Evolutionary conservation across 1,140 invertebrate genomes (phyloP).

Genomic region (Drosophila micromelanica): DNA sequence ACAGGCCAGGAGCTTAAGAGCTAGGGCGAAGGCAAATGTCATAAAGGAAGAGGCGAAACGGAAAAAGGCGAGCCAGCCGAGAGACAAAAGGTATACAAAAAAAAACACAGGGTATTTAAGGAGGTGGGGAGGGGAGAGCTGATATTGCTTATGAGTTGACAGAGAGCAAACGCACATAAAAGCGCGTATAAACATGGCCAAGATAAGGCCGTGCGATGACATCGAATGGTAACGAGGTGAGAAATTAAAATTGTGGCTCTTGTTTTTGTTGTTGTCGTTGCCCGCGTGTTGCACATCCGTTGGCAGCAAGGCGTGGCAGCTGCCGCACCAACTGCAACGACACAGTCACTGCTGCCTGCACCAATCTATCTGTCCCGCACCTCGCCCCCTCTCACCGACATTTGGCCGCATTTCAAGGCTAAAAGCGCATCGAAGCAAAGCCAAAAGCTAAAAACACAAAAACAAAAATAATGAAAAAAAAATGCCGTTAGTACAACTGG

Average conservation of each 20-base stretch:
- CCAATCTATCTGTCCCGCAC: too few relatives aligned
- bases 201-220: slow-evolving; percentile 27
- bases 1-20: slow-evolving; percentile 52
- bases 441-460: slow-evolving; percentile 3
- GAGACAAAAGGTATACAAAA: background rate
- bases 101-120: slow-evolving; percentile 1
- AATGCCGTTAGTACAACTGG: slow-evolving; percentile 34
- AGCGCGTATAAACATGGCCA: slow-evolving; percentile 45
- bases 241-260: slow-evolving; percentile 33
- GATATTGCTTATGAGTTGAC: slow-evolving; percentile 45
- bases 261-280: too few relatives aligned
- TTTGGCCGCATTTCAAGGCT: slow-evolving; percentile 42
- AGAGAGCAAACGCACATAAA: slow-evolving; percentile 49
- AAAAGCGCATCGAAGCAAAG: slow-evolving; percentile 41
- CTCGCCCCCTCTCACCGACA: background rate
- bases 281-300: background rate
- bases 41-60: slow-evolving; percentile 28
- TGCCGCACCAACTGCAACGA: slow-evolving; percentile 14
- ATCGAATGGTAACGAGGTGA: slow-evolving; percentile 45
- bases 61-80: slow-evolving; percentile 36
- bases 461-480: background rate
- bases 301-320: slow-evolving; percentile 17
- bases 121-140: background rate
- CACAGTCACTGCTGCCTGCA: slow-evolving; percentile 1
- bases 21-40: slow-evolving; percentile 10